Evolutionary conservation across 2,797 vertebrate genomes (phyloP), one percentile per base, ranked within the genome.

Genomic region (Antennarius maculatus): DNA sequence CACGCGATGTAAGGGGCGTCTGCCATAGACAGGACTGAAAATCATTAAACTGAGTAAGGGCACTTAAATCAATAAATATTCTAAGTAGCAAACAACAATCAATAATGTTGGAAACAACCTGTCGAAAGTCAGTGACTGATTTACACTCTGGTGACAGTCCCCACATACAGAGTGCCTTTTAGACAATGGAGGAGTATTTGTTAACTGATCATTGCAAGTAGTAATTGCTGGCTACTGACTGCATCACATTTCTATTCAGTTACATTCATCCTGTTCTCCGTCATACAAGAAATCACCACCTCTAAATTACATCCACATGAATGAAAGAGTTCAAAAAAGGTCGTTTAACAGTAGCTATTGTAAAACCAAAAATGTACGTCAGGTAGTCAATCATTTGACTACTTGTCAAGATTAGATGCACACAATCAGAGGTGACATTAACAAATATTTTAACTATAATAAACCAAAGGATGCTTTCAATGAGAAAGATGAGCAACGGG

Each of bases 11-110:
- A 31, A 71, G 52, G 72, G 67, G 68, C 71, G 62, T 77, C 72
- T 54, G 65, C 52, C 42, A 69, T 31, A 7, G 42, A 77, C 58
- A 81, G 60, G 77, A 72, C 65, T 70, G 43, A 80, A 80, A 86
- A 83, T 74, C 62, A 85, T n/a, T 66, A 41, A 89, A 88, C 57
- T 61, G 39, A 88, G 80, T 90, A 92, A 91, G 88, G 86, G 65
- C 91, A 92, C 89, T 92, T 91, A 90, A 92, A 90, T 81, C 11
- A 43, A 43, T 61, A 90, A 90, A 88, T 63, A 79, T 73, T 34
- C 57, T 62, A 79, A 83, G 77, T 66, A 81, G 72, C 79, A 85
- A 71, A 88, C 66, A 59, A 72, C 34, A 73, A 71, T 80, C 58
- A 85, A 67, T 68, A 57, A 77, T 31, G 68, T 77, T 76, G 76